Evolutionary conservation across 2,113 vertebrate genomes (phyloP).

Genomic region (Chaetops frenatus): DNA sequence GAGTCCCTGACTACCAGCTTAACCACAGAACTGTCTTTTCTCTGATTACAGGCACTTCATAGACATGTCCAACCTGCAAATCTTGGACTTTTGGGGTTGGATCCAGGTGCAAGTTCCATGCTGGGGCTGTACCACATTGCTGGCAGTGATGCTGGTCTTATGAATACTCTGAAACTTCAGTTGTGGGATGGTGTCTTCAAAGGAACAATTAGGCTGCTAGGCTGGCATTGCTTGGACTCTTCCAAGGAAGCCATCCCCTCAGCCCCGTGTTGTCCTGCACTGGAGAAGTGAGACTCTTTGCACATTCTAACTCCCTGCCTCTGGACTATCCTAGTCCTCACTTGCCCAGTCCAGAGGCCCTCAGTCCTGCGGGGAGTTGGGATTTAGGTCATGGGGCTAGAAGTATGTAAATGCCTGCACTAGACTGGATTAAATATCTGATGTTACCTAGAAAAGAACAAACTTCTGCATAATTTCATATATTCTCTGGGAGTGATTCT

Average conservation of each 20-base stretch:
- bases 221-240: not conserved
- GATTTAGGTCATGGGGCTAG: not conserved
- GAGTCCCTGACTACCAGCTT: not conserved
- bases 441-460: not conserved
- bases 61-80: not conserved
- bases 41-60: not conserved
- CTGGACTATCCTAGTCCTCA: not conserved
- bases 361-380: not conserved
- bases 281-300: not conserved
- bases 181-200: not conserved
- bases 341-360: not conserved
- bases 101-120: not conserved
- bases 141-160: not conserved
- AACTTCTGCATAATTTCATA: not conserved
- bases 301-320: not conserved
- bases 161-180: not conserved
- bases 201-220: not conserved
- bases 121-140: not conserved
- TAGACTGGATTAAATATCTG: not conserved
- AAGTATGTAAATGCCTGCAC: not conserved
- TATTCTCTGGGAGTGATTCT: not conserved
- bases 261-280: not conserved
- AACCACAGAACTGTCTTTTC: not conserved
- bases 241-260: not conserved
- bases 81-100: not conserved